These are phyloP conservation scores for Chaetorhynchus papuensis DNA, from an alignment of 2,113 vertebrate species.

Conservation along the genomic window DNA sequence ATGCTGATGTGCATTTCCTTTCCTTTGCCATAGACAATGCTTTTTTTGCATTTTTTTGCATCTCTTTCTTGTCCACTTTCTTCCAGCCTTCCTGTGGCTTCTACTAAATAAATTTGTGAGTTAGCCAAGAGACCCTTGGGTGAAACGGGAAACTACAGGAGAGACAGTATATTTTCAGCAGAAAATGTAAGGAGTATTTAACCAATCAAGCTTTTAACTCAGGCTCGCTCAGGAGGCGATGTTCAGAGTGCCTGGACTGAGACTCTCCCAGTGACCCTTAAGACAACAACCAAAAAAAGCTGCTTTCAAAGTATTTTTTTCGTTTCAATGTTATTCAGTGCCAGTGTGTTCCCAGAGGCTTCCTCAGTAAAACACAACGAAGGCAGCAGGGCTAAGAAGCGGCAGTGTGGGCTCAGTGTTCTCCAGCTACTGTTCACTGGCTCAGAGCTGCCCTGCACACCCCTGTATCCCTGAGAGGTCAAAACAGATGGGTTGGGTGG, in stretches of 20 bases:
- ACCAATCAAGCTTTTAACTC: background rate
- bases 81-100: background rate
- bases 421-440: background rate
- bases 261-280: background rate
- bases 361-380: background rate
- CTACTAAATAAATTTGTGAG: constrained; percentile 19
- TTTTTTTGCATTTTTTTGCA: background rate
- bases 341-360: background rate
- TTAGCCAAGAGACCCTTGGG: background rate
- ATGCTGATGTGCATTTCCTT: background rate
- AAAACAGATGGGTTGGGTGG: background rate
- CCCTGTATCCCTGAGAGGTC: background rate
- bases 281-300: background rate
- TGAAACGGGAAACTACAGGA: constrained; percentile 36
- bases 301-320: background rate
- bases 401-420: background rate
- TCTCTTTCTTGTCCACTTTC: constrained; percentile 6
- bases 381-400: background rate
- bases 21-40: background rate
- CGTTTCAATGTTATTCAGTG: constrained; percentile 5
- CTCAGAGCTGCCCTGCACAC: background rate
- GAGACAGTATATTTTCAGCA: background rate
- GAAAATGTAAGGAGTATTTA: constrained; percentile 35
- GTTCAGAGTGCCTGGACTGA: background rate
- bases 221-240: background rate